A percentile compares a stretch with the other conserved stretches of the same genome.
Evolutionary conservation across 2,888 invertebrate species (phyloP).

Genomic region (Digitonthophagus gazella): DNA sequence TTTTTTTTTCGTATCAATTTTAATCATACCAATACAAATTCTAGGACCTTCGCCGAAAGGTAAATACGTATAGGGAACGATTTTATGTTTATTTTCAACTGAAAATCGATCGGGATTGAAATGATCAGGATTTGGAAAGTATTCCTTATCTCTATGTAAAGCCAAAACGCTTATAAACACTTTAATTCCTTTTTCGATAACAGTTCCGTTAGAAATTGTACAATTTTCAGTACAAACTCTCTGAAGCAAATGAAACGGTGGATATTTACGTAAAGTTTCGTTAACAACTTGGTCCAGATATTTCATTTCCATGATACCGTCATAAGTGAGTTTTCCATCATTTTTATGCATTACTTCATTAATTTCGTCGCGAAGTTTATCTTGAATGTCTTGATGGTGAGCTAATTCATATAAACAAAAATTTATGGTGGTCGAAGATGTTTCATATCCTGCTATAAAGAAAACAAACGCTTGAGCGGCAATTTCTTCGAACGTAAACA

Average conservation of each 20-base stretch:
- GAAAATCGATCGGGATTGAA: conserved; percentile 24
- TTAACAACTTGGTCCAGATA: conserved; percentile 51
- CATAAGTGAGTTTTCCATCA: conserved; percentile 45
- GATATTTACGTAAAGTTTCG: conserved; percentile 29
- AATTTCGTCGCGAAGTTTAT: conserved; percentile 49
- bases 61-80: conserved; percentile 11
- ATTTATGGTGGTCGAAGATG: conserved; percentile 47
- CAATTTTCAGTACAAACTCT: conserved; percentile 18
- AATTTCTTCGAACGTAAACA: conserved; percentile 31
- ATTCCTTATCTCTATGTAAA: conserved; percentile 21
- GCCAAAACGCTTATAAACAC: conserved; percentile 21
- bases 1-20: background rate
- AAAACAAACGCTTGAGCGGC: conserved; percentile 47
- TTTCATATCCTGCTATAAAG: conserved; percentile 52
- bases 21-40: conserved; percentile 15
- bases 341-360: conserved; percentile 38
- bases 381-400: conserved; percentile 46
- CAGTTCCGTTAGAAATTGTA: conserved; percentile 14
- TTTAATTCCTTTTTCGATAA: conserved; percentile 9
- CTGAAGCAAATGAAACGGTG: conserved; percentile 17
- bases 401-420: conserved; percentile 48
- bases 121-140: conserved; percentile 21
- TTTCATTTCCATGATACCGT: conserved; percentile 49
- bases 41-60: conserved; percentile 23
- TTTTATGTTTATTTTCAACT: conserved; percentile 19